Percentiles rank a stretch among this genome's conserved stretches.
phyloP scores from a whole-genome alignment of 2,888 invertebrate species.

The Leucoptera coffeella region DNA sequence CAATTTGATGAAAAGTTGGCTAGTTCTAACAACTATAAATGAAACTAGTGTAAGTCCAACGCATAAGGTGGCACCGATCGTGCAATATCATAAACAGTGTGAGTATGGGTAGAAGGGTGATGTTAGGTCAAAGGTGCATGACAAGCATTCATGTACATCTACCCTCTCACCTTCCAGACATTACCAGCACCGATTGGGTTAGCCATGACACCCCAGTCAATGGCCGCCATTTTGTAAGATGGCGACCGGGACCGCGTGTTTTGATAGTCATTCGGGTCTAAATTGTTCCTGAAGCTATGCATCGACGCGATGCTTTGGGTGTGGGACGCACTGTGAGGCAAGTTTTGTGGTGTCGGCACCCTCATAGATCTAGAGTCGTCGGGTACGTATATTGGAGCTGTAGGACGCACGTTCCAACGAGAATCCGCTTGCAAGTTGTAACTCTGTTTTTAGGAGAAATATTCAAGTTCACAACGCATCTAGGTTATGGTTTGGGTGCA shows the following conservation, averaged over 20 bases:
- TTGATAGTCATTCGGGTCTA: slow-evolving; percentile 46
- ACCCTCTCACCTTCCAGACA: slow-evolving; percentile 52
- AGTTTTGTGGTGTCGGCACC: slow-evolving; percentile 32
- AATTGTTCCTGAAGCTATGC: slow-evolving; percentile 48
- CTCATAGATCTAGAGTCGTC: slow-evolving; percentile 30
- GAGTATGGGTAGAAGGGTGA: no score
- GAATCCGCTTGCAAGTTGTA: slow-evolving; percentile 45
- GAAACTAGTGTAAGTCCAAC: no score
- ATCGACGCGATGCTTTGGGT: slow-evolving; percentile 48
- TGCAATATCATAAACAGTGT: no score
- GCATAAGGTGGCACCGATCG: no score
- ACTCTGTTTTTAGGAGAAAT: slow-evolving; percentile 22
- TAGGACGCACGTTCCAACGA: slow-evolving; percentile 42
- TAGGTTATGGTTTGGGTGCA: no score
- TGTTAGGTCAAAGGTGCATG: slow-evolving; percentile 16
- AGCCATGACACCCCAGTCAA: slow-evolving; percentile 44
- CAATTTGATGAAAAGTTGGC: no score
- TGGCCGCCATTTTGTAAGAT: slow-evolving; percentile 49
- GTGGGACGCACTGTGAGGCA: slow-evolving; percentile 42
- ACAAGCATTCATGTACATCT: slow-evolving; percentile 25
- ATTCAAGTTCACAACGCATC: no score
- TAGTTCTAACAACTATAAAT: no score
- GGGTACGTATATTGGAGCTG: slow-evolving; percentile 45
- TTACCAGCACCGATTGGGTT: slow-evolving; percentile 23
- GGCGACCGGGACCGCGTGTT: slow-evolving; percentile 41